These are phyloP conservation scores for Ctena decussata DNA, from an alignment of 2,888 invertebrate species.

Conservation along the genomic window DNA sequence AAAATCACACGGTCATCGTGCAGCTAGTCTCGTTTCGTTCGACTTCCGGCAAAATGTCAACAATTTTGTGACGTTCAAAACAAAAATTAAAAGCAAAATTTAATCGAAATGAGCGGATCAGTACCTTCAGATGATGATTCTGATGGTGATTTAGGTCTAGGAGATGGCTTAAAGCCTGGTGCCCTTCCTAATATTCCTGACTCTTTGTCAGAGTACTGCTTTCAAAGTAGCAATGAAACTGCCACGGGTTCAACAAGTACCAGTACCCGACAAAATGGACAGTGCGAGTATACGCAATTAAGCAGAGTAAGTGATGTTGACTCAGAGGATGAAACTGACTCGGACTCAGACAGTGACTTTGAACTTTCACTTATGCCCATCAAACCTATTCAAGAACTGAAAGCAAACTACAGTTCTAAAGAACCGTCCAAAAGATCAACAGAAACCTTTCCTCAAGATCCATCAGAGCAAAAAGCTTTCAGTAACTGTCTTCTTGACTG, in stretches of 20 bases:
- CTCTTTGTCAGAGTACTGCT: background rate
- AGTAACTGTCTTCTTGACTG: background rate
- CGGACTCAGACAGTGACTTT: slow-evolving; percentile 40
- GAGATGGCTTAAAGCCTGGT: slow-evolving; percentile 73
- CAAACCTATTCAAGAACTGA: slow-evolving; percentile 41
- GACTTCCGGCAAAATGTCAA: background rate
- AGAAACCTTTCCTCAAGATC: background rate
- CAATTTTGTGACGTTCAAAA: background rate
- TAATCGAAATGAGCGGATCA: background rate
- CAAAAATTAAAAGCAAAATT: background rate
- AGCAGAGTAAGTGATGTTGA: background rate
- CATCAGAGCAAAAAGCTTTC: background rate
- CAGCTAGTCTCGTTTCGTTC: no score
- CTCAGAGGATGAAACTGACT: background rate
- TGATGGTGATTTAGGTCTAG: slow-evolving; percentile 77
- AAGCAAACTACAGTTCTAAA: background rate
- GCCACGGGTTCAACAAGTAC: background rate
- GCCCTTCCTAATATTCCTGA: slow-evolving; percentile 48
- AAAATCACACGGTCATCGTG: no score
- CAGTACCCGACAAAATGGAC: background rate
- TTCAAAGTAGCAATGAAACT: background rate
- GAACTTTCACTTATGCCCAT: slow-evolving; percentile 55
- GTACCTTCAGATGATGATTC: slow-evolving; percentile 40
- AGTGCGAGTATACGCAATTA: background rate
- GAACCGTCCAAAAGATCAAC: background rate